A percentile compares a stretch with the other conserved stretches of the same genome.
These are phyloP conservation scores for Cyanoramphus novaezelandiae DNA, from an alignment of 2,113 vertebrate genomes.

Conservation along the genomic window DNA sequence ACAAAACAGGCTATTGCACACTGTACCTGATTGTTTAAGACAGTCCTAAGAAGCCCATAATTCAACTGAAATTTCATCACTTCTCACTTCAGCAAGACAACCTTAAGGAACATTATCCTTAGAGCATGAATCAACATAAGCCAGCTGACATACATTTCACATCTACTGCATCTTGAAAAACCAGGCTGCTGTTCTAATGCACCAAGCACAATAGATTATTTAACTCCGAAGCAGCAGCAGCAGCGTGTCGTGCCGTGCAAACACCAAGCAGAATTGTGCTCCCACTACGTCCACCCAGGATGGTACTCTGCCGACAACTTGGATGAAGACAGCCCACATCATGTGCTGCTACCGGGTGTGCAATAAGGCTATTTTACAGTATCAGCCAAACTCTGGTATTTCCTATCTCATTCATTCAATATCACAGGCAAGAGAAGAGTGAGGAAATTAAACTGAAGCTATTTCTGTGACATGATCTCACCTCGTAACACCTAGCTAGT, in stretches of 20 bases:
- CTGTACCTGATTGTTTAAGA: constrained; percentile 35
- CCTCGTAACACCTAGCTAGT: background rate
- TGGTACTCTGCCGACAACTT: background rate
- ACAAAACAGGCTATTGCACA: constrained; percentile 28
- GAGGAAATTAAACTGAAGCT: background rate
- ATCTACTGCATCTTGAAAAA: constrained; percentile 28
- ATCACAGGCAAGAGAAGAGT: background rate
- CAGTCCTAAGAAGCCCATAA: constrained; percentile 22
- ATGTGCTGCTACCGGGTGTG: rapidly evolving
- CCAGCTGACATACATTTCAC: constrained; percentile 45
- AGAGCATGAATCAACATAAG: constrained; percentile 53
- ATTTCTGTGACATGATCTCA: constrained; percentile 50
- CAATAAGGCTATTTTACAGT: background rate
- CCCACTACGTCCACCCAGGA: background rate
- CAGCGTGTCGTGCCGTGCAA: background rate
- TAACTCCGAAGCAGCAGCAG: constrained; percentile 27
- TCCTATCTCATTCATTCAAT: background rate
- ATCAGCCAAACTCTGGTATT: background rate
- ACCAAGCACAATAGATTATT: constrained; percentile 19
- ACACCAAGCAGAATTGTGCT: background rate
- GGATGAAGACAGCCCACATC: background rate
- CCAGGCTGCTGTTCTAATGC: constrained; percentile 21
- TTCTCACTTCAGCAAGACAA: constrained; percentile 43
- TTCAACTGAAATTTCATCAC: constrained; percentile 54
- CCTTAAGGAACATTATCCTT: constrained; percentile 53